These are phyloP conservation scores for Tipula lateralis DNA, from an alignment of 2,888 invertebrate species.

Conservation along the genomic window DNA sequence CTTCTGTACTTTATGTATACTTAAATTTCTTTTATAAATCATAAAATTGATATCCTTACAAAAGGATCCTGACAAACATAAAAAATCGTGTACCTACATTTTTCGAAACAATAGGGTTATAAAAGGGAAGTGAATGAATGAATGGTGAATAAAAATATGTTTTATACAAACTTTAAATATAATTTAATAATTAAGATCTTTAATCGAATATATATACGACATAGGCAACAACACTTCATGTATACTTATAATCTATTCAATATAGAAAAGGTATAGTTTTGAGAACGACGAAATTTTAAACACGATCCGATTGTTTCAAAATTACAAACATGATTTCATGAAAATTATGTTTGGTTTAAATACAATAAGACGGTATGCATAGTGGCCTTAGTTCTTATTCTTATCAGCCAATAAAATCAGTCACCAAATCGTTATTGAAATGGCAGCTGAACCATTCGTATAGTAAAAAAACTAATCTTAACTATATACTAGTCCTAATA, in stretches of 20 bases:
- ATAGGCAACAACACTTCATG: not conserved
- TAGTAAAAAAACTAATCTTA: not conserved
- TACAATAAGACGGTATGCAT: too few relatives aligned
- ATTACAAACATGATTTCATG: not conserved
- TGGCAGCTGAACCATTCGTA: not conserved
- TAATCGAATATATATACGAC: not conserved
- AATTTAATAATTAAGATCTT: not conserved
- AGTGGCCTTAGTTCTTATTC: too few relatives aligned
- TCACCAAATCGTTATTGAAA: too few relatives aligned
- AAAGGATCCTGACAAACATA: not conserved
- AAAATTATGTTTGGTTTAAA: not conserved
- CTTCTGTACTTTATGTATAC: not conserved
- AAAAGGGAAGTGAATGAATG: not conserved
- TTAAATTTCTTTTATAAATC: not conserved
- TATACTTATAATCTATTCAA: not conserved
- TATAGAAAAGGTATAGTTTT: not conserved
- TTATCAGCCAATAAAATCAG: too few relatives aligned
- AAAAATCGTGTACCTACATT: not conserved
- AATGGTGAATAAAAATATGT: not conserved
- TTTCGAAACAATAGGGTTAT: not conserved
- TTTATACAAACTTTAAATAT: not conserved
- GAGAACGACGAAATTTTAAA: not conserved
- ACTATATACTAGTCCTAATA: not conserved
- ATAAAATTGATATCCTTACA: not conserved
- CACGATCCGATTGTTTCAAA: not conserved